phyloP scores from a whole-genome alignment of 2,888 invertebrate species.

The Muscina levida region DNA sequence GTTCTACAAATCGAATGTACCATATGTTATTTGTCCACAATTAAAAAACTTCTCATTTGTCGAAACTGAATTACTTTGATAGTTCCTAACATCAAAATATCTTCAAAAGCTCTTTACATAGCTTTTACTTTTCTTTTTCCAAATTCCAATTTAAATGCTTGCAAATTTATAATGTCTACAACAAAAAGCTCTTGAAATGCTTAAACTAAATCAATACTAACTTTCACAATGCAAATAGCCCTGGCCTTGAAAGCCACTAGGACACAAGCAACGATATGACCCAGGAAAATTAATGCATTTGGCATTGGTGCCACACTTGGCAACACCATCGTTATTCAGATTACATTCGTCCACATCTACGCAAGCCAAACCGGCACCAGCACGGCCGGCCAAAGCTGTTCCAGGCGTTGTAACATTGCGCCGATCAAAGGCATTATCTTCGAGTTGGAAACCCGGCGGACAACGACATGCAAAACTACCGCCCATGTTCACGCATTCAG shows the following conservation, averaged over 20 bases:
- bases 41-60: too few relatives aligned
- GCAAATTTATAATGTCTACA: slow-evolving; percentile 43
- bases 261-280: slow-evolving; percentile 88
- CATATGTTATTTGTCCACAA: too few relatives aligned
- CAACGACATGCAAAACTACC: slow-evolving; percentile 89
- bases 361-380: slow-evolving; percentile 82
- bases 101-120: too few relatives aligned
- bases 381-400: slow-evolving; percentile 61
- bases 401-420: slow-evolving; percentile 64
- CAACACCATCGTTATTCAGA: slow-evolving; percentile 83
- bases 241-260: slow-evolving; percentile 87
- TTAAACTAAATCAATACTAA: slow-evolving; percentile 81
- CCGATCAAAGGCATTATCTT: slow-evolving; percentile 71
- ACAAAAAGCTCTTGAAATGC: slow-evolving; percentile 17
- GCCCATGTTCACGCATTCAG: slow-evolving; percentile 87
- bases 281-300: slow-evolving; percentile 91
- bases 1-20: too few relatives aligned
- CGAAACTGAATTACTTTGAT: too few relatives aligned
- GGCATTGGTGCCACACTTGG: slow-evolving; percentile 89
- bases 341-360: slow-evolving; percentile 89
- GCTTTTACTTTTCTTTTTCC: too few relatives aligned
- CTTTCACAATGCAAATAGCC: slow-evolving; percentile 89
- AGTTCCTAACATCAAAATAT: too few relatives aligned
- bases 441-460: slow-evolving; percentile 85
- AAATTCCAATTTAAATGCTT: slow-evolving; percentile 47